Conservation (phyloP, 2,797 vertebrate genomes). For the Gymnoscopelus braueri region DNA sequence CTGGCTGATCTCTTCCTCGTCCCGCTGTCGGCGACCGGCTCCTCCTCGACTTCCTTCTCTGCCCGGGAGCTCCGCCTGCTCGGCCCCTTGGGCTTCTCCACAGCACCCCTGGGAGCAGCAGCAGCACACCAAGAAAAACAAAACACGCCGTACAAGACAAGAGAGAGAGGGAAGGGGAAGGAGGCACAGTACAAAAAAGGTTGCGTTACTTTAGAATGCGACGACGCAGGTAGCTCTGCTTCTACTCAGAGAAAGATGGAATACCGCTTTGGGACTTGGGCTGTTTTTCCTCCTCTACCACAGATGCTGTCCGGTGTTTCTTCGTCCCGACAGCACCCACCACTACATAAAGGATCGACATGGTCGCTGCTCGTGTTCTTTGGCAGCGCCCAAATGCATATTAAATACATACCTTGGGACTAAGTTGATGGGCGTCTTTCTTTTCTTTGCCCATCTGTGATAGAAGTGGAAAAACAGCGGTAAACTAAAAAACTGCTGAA, state of each 20-base stretch:
- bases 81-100: conserved; percentile 94
- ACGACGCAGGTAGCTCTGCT: conserved; percentile 48
- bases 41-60: conserved; percentile 90
- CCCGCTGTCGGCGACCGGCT: conserved; percentile 89
- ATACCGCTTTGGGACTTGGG: conserved; percentile 71
- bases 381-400: conserved; percentile 73
- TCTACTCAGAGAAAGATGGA: conserved; percentile 67
- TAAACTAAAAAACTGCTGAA: conserved; percentile 82
- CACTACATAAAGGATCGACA: conserved; percentile 59
- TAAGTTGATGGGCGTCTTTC: conserved; percentile 89
- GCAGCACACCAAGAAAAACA: conserved; percentile 72
- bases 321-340: conserved; percentile 75
- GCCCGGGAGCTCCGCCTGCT: conserved; percentile 94
- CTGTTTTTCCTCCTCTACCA: conserved; percentile 89
- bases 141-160: conserved; percentile 22
- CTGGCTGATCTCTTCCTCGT: conserved; percentile 92
- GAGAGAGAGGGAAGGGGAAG: conserved; percentile 24
- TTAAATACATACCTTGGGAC: conserved; percentile 87
- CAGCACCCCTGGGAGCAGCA: conserved; percentile 86
- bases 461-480: conserved; percentile 90
- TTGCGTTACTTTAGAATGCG: conserved; percentile 47
- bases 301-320: conserved; percentile 78
- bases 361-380: conserved; percentile 73
- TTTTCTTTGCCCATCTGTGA: conserved; percentile 91
- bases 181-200: conserved; percentile 11